phyloP scores from a whole-genome alignment of 2,888 invertebrate species.

The Caenorhabditis uteleia region DNA sequence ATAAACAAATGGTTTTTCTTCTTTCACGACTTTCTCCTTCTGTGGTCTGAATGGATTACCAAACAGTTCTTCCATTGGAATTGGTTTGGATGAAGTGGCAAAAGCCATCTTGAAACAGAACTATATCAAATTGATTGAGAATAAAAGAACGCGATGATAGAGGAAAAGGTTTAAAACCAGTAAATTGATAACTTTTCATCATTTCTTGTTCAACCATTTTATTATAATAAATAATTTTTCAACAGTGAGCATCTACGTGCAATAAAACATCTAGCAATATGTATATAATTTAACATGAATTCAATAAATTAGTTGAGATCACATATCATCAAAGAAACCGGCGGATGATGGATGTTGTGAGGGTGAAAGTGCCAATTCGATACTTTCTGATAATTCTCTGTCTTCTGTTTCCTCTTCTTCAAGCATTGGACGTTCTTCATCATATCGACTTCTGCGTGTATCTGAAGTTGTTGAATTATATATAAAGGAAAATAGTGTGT shows the following conservation, averaged over 20 bases:
- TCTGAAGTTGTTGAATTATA: neutral
- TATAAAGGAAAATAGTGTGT: neutral
- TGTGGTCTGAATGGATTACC: slow-evolving; percentile 54
- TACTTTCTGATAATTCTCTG: slow-evolving; percentile 3
- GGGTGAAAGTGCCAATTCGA: slow-evolving; percentile 14
- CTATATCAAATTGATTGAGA: neutral
- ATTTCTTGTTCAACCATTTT: too few relatives aligned
- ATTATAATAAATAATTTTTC: too few relatives aligned
- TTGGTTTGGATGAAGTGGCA: slow-evolving; percentile 20
- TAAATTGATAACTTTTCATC: too few relatives aligned
- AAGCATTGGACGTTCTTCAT: slow-evolving; percentile 35
- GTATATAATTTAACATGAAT: too few relatives aligned
- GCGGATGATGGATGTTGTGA: slow-evolving; percentile 47
- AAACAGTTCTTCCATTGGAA: slow-evolving; percentile 54
- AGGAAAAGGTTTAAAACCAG: neutral
- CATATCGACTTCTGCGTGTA: neutral
- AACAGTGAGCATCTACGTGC: too few relatives aligned
- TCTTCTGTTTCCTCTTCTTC: slow-evolving; percentile 28
- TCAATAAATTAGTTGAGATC: too few relatives aligned
- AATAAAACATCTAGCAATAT: too few relatives aligned
- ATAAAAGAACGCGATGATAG: neutral
- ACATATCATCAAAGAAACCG: slow-evolving; percentile 57
- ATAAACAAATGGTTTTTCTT: slow-evolving; percentile 52
- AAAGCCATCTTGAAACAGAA: slow-evolving; percentile 30
- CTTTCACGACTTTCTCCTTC: slow-evolving; percentile 24